Percentiles rank a stretch among this genome's conserved stretches.
Evolutionary conservation across 92 coral and sea anemone species (phyloP).

Genomic region (Micromussa lordhowensis): DNA sequence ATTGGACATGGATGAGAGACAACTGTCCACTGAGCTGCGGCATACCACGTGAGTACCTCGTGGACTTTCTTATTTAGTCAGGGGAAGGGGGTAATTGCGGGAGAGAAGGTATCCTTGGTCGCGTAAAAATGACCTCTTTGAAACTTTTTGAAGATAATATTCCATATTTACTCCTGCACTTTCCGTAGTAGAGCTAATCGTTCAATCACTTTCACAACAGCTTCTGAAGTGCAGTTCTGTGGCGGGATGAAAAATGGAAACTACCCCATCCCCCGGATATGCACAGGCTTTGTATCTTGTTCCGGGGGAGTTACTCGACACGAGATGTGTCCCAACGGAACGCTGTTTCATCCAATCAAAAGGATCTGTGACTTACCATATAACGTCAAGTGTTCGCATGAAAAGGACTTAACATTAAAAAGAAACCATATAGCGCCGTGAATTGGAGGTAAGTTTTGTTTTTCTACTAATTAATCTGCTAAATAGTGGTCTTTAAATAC

Average conservation of each 20-base stretch:
- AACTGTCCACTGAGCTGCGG: constrained; percentile 70
- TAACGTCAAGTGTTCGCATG: constrained; percentile 17
- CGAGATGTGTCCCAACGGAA: constrained; percentile 52
- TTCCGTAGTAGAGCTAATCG: too few species aligned
- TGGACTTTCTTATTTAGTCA: background rate
- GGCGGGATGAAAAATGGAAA: constrained; percentile 54
- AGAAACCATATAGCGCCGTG: background rate
- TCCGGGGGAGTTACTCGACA: constrained; percentile 53
- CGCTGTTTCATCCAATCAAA: constrained; percentile 38
- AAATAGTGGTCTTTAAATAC: background rate
- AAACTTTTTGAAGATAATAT: too few species aligned
- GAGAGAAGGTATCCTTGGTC: background rate
- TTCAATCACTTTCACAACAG: constrained; percentile 14
- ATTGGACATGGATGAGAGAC: constrained; percentile 79
- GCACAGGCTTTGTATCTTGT: constrained; percentile 60
- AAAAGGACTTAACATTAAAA: constrained; percentile 1
- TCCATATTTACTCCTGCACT: too few species aligned
- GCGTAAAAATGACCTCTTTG: background rate
- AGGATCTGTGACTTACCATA: constrained; percentile 39
- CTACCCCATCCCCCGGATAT: constrained; percentile 57
- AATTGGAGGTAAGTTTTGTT: background rate
- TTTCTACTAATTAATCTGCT: background rate
- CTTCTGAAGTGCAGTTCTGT: constrained; percentile 57
- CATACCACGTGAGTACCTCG: constrained; percentile 53
- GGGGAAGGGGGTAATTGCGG: too few species aligned